Conservation (phyloP, 1,140 invertebrate species). For the Cardiocondyla obscurior region DNA sequence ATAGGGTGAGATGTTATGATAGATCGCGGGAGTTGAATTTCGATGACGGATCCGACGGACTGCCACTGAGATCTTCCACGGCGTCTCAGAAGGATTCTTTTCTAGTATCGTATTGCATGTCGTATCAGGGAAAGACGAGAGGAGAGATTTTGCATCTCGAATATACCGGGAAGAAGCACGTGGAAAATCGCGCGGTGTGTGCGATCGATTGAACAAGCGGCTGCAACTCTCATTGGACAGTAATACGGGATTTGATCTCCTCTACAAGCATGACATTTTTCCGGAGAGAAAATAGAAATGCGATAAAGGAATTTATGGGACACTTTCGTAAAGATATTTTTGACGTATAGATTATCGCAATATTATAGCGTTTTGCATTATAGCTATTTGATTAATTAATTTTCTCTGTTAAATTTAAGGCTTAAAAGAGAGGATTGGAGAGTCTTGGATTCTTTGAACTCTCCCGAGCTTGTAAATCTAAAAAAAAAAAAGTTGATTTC, state of each 20-base stretch:
- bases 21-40: neutral
- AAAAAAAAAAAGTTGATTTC: no score
- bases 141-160: neutral
- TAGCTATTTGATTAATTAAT: neutral
- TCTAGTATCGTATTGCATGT: neutral
- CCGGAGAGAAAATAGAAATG: no score
- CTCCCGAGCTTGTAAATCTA: no score
- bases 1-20: neutral
- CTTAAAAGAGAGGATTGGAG: neutral
- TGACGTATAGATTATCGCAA: neutral
- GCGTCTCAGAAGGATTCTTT: neutral
- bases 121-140: neutral
- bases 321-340: neutral
- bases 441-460: neutral
- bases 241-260: neutral
- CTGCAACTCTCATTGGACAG: neutral
- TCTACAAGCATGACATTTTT: neutral
- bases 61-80: neutral
- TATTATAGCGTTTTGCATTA: no score
- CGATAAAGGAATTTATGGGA: neutral
- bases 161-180: neutral
- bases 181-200: constrained; percentile 19
- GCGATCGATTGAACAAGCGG: neutral
- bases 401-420: neutral
- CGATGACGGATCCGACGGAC: neutral